phyloP scores from a whole-genome alignment of 2,113 vertebrate genomes.

The human (Homo sapiens) region GRCh38 chrX:14283501-14284000 shows the following conservation, averaged over 20 bases:
- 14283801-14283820: slow-evolving; percentile 1
- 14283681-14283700: slow-evolving; percentile 44
- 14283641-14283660: slow-evolving; percentile 15
- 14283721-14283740: background rate
- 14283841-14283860: background rate
- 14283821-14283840: slow-evolving; percentile 30
- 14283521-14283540: background rate
- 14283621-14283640: background rate
- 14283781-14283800: slow-evolving; percentile 30
- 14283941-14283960: slow-evolving; percentile 31
- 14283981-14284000: background rate
- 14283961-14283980: slow-evolving; percentile 26
- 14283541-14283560: background rate
- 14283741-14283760: slow-evolving; percentile 41
- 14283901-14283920: background rate
- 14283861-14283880: background rate
- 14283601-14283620: background rate
- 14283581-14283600: background rate
- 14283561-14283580: background rate
- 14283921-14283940: background rate
- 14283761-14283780: background rate
- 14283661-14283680: slow-evolving; percentile 19
- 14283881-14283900: background rate
- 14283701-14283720: background rate
- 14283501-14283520: background rate